phyloP scores from a whole-genome alignment of 2,797 vertebrate species.

The Eulemur coronatus region DNA sequence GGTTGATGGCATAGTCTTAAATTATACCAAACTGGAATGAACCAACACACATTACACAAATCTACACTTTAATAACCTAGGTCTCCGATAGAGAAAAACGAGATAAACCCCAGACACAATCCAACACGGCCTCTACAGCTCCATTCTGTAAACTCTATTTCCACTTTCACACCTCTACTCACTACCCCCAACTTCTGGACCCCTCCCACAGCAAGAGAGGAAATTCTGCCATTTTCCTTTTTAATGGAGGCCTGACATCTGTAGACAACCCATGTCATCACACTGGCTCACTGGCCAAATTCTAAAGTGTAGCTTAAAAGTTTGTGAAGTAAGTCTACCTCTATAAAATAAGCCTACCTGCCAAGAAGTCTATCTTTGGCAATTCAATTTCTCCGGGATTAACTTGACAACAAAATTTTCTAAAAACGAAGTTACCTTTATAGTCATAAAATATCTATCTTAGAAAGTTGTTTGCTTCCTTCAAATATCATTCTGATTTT shows the following conservation, averaged over 20 bases:
- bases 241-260: not conserved
- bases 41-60: not conserved
- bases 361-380: not conserved
- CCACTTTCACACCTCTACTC: not conserved
- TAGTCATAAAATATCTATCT: not conserved
- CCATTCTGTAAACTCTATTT: not conserved
- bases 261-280: not conserved
- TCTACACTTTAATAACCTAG: not conserved
- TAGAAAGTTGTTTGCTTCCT: not conserved
- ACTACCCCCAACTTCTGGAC: not conserved
- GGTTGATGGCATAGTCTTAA: not conserved
- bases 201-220: not conserved
- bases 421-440: not conserved
- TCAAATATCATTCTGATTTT: slow-evolving; percentile 8
- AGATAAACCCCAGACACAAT: slow-evolving; percentile 1
- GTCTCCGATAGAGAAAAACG: not conserved
- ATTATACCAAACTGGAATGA: not conserved
- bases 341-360: not conserved
- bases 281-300: not conserved
- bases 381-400: not conserved
- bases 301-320: not conserved
- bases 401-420: not conserved
- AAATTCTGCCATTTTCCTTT: slow-evolving; percentile 16
- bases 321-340: not conserved
- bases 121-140: not conserved